These are phyloP conservation scores for Dysidea cf. avara DNA, from an alignment of 37 sponge, comb jelly and placozoan species.

Conservation along the genomic window DNA sequence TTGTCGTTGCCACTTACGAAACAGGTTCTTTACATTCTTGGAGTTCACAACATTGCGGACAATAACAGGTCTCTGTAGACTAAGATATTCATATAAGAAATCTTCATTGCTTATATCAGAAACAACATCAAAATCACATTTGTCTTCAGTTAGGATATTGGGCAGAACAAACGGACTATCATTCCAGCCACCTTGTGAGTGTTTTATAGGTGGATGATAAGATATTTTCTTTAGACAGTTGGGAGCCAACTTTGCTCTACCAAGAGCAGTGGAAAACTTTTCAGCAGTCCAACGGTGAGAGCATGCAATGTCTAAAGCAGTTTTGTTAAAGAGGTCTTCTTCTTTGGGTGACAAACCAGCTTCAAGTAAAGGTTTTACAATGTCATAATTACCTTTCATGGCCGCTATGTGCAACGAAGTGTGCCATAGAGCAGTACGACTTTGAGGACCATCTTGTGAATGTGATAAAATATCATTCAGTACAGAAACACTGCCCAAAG, in stretches of 20 bases:
- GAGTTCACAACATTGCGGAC: slow-evolving; percentile 63
- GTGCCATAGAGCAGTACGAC: slow-evolving; percentile 57
- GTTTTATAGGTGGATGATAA: slow-evolving; percentile 17
- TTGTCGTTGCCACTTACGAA: slow-evolving; percentile 58
- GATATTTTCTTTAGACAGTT: slow-evolving; percentile 27
- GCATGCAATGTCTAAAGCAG: slow-evolving; percentile 82
- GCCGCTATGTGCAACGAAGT: slow-evolving; percentile 79
- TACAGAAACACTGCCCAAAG: slow-evolving; percentile 35
- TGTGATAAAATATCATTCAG: slow-evolving; percentile 43
- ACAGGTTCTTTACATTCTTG: slow-evolving; percentile 32
- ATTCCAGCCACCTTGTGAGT: slow-evolving; percentile 67
- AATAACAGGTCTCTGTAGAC: slow-evolving; percentile 76
- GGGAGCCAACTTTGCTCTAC: slow-evolving; percentile 18
- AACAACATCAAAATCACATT: slow-evolving; percentile 84
- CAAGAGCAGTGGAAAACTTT: slow-evolving; percentile 36
- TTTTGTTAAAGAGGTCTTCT: slow-evolving; percentile 65
- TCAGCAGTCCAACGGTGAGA: slow-evolving; percentile 71
- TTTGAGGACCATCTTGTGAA: slow-evolving; percentile 44
- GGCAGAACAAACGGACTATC: slow-evolving; percentile 51
- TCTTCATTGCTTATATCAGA: slow-evolving; percentile 26
- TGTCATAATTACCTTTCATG: slow-evolving; percentile 56
- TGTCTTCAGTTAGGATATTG: slow-evolving; percentile 51
- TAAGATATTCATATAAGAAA: slow-evolving; percentile 76
- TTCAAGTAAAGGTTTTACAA: slow-evolving; percentile 40
- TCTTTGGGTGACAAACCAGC: slow-evolving; percentile 45